A percentile compares a stretch with the other conserved stretches of the same genome.
These are phyloP conservation scores for Toxostoma redivivum DNA, from an alignment of 2,113 vertebrate species.

Conservation along the genomic window DNA sequence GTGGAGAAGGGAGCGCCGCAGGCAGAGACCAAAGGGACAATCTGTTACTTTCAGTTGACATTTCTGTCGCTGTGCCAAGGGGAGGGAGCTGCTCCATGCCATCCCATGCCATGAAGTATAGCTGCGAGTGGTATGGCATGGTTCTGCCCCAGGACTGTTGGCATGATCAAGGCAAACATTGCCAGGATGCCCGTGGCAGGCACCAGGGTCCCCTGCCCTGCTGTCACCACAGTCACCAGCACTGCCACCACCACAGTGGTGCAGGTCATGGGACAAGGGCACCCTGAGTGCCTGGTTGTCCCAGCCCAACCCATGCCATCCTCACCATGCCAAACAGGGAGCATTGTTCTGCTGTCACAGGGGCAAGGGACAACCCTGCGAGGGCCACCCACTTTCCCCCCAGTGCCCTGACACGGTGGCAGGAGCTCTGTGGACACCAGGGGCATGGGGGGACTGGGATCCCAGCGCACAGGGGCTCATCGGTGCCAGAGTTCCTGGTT, in stretches of 20 bases:
- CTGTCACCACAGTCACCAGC: background rate
- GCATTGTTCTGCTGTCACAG: accelerated
- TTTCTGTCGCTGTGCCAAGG: background rate
- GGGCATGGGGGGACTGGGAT: accelerated
- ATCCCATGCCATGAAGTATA: background rate
- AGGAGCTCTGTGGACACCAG: background rate
- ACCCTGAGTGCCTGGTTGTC: background rate
- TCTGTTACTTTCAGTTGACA: background rate
- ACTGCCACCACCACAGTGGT: background rate
- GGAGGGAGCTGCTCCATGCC: background rate
- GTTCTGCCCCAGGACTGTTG: background rate
- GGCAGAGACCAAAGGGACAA: background rate
- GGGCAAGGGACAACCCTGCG: background rate
- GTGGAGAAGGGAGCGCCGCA: background rate
- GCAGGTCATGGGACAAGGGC: background rate
- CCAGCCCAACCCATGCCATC: background rate
- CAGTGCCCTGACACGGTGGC: accelerated
- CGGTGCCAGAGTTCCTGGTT: background rate
- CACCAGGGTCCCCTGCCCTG: accelerated
- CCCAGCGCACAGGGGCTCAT: background rate
- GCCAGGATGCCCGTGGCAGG: accelerated
- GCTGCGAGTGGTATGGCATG: accelerated
- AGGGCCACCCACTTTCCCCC: background rate
- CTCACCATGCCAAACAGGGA: accelerated
- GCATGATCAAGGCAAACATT: background rate